phyloP scores from a whole-genome alignment of 2,113 vertebrate species.

The Gopherus evgoodei region DNA sequence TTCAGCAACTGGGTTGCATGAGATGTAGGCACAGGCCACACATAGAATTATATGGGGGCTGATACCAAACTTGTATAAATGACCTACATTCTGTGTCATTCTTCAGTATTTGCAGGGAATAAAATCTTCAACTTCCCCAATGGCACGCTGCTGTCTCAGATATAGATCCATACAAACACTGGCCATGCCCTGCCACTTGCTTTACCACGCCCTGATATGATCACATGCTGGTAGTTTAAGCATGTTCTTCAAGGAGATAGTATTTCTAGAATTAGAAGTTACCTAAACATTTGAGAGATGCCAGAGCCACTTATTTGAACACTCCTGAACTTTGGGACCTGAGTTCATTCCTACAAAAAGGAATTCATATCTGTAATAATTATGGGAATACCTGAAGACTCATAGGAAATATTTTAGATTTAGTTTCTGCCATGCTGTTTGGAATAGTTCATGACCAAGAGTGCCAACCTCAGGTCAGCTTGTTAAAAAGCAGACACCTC shows the following conservation, averaged over 20 bases:
- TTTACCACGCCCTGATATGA: neutral
- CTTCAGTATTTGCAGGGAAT: neutral
- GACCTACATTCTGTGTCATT: neutral
- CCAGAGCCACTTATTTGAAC: neutral
- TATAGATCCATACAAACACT: accelerated
- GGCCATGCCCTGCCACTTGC: accelerated
- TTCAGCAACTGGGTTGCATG: neutral
- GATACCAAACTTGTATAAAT: neutral
- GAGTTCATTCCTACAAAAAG: neutral
- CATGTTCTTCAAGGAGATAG: neutral
- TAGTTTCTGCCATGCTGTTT: neutral
- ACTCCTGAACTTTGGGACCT: neutral
- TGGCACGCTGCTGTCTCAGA: neutral
- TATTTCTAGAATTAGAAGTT: neutral
- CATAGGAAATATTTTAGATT: neutral
- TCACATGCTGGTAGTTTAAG: neutral
- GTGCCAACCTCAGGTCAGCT: neutral
- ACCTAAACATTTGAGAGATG: neutral
- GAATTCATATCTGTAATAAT: accelerated
- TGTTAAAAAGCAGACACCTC: neutral
- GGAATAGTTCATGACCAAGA: neutral
- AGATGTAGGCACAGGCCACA: neutral
- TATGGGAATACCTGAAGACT: neutral
- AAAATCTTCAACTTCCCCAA: neutral
- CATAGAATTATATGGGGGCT: neutral